Percentiles rank a stretch among this genome's conserved stretches.
phyloP scores from a whole-genome alignment of 1,140 invertebrate genomes.

The Drosophila neocordata region DNA sequence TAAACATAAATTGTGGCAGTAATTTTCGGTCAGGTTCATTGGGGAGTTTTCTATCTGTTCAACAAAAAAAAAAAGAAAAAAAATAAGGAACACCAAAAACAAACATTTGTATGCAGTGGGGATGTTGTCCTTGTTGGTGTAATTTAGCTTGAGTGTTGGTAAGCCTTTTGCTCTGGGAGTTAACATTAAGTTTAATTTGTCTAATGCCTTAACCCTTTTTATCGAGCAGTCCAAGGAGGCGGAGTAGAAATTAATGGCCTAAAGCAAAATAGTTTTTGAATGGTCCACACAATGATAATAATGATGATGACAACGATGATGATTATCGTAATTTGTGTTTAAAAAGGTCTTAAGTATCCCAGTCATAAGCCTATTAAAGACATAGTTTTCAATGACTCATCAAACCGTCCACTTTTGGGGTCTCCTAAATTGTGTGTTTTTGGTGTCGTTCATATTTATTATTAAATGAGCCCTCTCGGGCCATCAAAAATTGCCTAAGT shows the following conservation, averaged over 20 bases:
- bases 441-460: constrained; percentile 42
- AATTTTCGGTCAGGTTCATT: constrained; percentile 65
- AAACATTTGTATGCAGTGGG: constrained; percentile 42
- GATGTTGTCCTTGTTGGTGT: constrained; percentile 33
- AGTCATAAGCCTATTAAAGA: constrained; percentile 13
- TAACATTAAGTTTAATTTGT: constrained; percentile 75
- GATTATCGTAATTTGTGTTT: constrained; percentile 31
- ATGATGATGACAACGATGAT: not conserved
- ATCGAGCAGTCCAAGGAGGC: not conserved
- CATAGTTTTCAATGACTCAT: constrained; percentile 31
- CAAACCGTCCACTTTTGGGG: not conserved
- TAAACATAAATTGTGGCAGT: constrained; percentile 79
- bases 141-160: constrained; percentile 51
- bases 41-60: constrained; percentile 25
- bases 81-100: constrained; percentile 2
- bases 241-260: constrained; percentile 32
- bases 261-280: constrained; percentile 28
- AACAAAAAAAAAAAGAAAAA: not conserved
- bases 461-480: constrained; percentile 83
- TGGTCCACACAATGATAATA: not conserved
- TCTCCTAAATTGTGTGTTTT: not conserved
- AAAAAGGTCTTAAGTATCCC: constrained; percentile 2
- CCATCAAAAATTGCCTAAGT: constrained; percentile 93
- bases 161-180: constrained; percentile 42
- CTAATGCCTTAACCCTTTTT: constrained; percentile 61